Base-by-base conservation (phyloP, 2,888 invertebrate genomes). In the Drosophila paucipuncta region DNA sequence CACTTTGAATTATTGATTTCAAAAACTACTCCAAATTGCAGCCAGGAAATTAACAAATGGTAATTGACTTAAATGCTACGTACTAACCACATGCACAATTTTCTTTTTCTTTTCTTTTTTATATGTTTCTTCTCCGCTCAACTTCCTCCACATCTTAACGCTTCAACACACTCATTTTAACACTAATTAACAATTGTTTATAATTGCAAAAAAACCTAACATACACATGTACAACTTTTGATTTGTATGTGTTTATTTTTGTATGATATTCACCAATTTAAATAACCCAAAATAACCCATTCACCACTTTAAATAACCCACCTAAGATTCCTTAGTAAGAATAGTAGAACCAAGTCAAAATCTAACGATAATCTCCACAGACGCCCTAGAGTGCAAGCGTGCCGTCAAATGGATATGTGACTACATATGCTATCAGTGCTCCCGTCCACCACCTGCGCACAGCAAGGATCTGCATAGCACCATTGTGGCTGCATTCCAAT, bases 321-420 rank as follows among this genome's bases (percentile, higher is more conserved):
- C 54, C 71, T 22, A 92, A 93, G 93, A 93, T 88, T 86, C 90
- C 78, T 92, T 93, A 92, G 93, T 91, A 82, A 91, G 91, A 91
- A 92, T 91, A 91, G 92, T 93, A 91, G 92, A 92, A 91, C 91
- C 92, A 92, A 92, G 91, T 89, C 92, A 92, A 92, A 92, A 92
- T 92, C 77, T 93, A 91, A 93, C 93, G 91, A 93, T 93, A 91
- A 92, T 93, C 92, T 93, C 93, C 91, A 92, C 94, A 98, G 98
- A 97, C 94, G 97, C 97, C 63, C 94, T 97, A 89, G 98, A 98
- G 93, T 97, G 98, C 92, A 97, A 97, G 94, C 95, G 98, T 91
- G 97, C 98, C 18, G 98, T 99, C 30, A 98, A 98, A 91, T 99
- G 99, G 97, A 96, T 99, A 68, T 99, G 99, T 94, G 98, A 99